Evolutionary conservation across 2,797 vertebrate species (phyloP).

Genomic region (Dryobates pubescens): DNA sequence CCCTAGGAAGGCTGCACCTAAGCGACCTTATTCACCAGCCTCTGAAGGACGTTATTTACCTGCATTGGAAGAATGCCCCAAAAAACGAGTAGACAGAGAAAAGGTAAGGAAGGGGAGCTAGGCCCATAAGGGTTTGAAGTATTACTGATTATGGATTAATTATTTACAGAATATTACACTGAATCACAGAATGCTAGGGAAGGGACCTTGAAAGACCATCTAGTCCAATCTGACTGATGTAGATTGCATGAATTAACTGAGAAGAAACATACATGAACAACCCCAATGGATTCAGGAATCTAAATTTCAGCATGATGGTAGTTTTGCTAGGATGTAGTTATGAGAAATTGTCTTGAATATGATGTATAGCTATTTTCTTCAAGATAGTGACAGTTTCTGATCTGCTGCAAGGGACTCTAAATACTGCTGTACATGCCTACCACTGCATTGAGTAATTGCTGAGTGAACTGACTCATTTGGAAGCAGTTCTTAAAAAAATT

Average conservation of each 20-base stretch:
- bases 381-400: neutral
- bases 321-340: neutral
- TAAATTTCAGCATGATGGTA: neutral
- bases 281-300: neutral
- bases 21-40: slow-evolving; percentile 85
- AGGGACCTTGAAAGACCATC: too few species aligned
- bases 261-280: neutral
- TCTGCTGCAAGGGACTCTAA: neutral
- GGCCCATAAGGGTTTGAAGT: neutral
- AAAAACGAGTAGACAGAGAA: slow-evolving; percentile 85
- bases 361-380: neutral
- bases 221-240: neutral
- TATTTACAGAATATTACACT: too few species aligned
- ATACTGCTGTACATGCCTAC: accelerated
- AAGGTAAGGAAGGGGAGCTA: slow-evolving; percentile 76
- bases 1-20: slow-evolving; percentile 80
- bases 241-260: neutral
- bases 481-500: neutral
- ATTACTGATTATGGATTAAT: neutral
- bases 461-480: neutral
- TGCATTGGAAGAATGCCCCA: slow-evolving; percentile 82
- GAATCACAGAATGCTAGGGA: too few species aligned
- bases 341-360: neutral
- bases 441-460: neutral
- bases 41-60: slow-evolving; percentile 75